Base-by-base conservation (phyloP, 2,113 vertebrate genomes). In the Hoplias malabaricus region DNA sequence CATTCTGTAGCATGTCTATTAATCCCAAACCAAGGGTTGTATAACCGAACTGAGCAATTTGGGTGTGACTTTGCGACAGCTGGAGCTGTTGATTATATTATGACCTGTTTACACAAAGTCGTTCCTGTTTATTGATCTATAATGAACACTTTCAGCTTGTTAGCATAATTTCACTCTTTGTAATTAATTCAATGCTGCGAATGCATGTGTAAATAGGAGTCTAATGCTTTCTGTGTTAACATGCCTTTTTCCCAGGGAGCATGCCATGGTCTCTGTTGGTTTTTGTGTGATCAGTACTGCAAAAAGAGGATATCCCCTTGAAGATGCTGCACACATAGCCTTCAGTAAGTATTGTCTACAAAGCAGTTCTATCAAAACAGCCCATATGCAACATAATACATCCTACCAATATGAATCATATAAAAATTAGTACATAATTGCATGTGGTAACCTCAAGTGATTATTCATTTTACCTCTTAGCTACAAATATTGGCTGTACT, bases 291-390 rank as follows among this genome's bases (percentile, higher is more conserved):
- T 99, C 84, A 98, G 89, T 85, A 96, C 95, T 9, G 83, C 91
- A 82, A 99, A 97, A 86, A 92, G 98, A 89, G 95, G 95, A 21
- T 99, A 99, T 87, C 97, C 98, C 1, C 89, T 96, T 84, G 95
- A 96, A 79, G 98, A 99, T 19, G 96, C 96, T 4, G 95, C 96
- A 29, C 97, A 99, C 90, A 99, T 99, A 66, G 95, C 96, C 3
- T 90, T 99, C 81, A 94, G 98, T 99, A 91, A 94, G 95, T 93
- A 16, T 6, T 63, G 46, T 82, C 63, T 50, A n/a, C 31, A 21
- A 40, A 19, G 4, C 34, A 25, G 19, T 36, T 34, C 2, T 69
- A 19, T 57, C 8, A 23, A 9, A 38, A 2, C n/a, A 50, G n/a
- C n/a, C n/a, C n/a, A n/a, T n/a, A n/a, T n/a, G n/a, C n/a, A n/a